Evolutionary conservation across 2,888 invertebrate species (phyloP).

Genomic region (Tachystola acroxantha): DNA sequence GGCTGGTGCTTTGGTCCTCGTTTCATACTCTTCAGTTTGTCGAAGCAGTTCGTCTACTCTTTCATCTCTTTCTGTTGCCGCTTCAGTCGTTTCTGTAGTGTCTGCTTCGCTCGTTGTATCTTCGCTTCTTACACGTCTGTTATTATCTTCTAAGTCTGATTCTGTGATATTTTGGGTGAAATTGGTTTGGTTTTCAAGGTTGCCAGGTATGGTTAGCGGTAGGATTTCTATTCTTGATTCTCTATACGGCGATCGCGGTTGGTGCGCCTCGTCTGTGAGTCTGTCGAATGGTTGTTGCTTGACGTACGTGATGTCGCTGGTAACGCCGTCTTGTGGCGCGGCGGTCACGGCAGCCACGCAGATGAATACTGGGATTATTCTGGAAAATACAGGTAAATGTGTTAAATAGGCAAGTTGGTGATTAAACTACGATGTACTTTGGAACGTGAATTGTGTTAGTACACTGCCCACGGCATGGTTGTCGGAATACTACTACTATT

Average conservation of each 20-base stretch:
- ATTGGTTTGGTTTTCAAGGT: conserved; percentile 13
- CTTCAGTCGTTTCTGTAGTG: conserved; percentile 23
- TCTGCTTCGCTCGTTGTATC: conserved; percentile 20
- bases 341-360: conserved; percentile 27
- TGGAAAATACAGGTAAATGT: conserved; percentile 29
- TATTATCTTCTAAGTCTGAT: conserved; percentile 12
- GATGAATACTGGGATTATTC: conserved; percentile 35
- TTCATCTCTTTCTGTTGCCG: conserved; percentile 28
- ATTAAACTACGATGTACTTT: not conserved
- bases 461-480: too few relatives aligned
- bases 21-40: conserved; percentile 21
- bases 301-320: conserved; percentile 49
- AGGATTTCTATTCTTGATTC: conserved; percentile 43
- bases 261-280: conserved; percentile 18
- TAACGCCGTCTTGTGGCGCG: conserved; percentile 42
- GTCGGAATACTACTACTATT: too few relatives aligned
- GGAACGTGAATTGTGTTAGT: too few relatives aligned
- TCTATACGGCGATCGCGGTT: conserved; percentile 9
- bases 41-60: conserved; percentile 15
- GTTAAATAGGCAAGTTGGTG: too few relatives aligned
- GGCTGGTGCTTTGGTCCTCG: conserved; percentile 27
- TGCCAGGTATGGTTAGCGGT: conserved; percentile 32
- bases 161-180: conserved; percentile 15
- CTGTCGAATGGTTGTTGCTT: conserved; percentile 33
- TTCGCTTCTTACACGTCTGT: conserved; percentile 14